Evolutionary conservation across 2,888 invertebrate species (phyloP), one percentile per base, ranked within the genome.

Genomic region (Tanypteryx hageni): DNA sequence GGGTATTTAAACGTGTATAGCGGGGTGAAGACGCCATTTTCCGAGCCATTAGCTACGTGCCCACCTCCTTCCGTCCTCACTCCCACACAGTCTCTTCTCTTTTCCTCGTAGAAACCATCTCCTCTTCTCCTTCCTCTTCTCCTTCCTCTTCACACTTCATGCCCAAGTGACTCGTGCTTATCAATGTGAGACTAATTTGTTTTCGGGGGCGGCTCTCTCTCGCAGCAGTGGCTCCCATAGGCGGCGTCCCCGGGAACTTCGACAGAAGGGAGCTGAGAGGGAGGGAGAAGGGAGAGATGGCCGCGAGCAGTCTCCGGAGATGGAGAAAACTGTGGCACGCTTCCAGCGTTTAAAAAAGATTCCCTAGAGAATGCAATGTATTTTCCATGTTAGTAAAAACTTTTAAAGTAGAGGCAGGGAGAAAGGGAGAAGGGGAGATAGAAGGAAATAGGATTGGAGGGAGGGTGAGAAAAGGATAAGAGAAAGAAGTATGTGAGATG

Each of bases 181-280:
- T 76, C 76, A 76, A 76, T 76, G 76, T 76, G 76, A 76, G 76
- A 76, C 76, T 76, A 76, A 76, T 76, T 76, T 76, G 76, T 76
- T 76, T 76, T 76, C 22, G 76, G 76, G 76, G 22, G 76, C 22
- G 76, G 76, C 76, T 8, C 68, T 68, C 64, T 22, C 22, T 76
- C 22, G 76, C 76, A 76, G 27, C 76, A 13, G 76, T 76, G 14
- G 76, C 76, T 76, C 76, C 76, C 27, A 22, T 13, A 27, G 22
- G 22, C 76, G 76, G 76, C 27, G 27, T 76, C 76, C 76, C 76
- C 27, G 76, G 76, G 27, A 76, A 76, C 11, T 27, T 76, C 76
- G 44, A 44, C 44, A 44, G 44, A 44, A 44, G 5, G 44, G 44
- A 44, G 44, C 76, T 13, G 76, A 22, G 76, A 76, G 11, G 76